Evolutionary conservation across 2,888 invertebrate genomes (phyloP).

Genomic region (Polydrusus tereticollis): DNA sequence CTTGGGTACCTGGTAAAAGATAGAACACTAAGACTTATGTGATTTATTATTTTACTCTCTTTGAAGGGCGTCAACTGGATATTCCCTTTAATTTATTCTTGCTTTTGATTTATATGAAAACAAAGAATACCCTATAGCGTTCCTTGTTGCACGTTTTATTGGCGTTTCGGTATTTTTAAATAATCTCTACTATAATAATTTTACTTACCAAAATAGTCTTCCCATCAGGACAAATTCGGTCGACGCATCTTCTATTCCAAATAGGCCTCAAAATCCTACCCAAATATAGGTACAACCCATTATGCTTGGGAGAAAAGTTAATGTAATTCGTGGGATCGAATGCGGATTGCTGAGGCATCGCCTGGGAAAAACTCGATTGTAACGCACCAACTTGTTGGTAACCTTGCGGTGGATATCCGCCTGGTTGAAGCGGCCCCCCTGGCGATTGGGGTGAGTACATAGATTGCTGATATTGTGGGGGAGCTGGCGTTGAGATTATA

Average conservation of each 20-base stretch:
- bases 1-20: no score
- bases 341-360: conserved; percentile 46
- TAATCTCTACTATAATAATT: conserved; percentile 10
- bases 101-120: no score
- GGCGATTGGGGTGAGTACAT: conserved; percentile 45
- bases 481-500: conserved; percentile 64
- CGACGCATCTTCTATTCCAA: conserved; percentile 86
- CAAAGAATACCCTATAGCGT: no score
- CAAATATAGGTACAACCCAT: conserved; percentile 92
- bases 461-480: conserved; percentile 45
- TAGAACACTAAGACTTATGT: no score
- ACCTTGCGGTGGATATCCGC: conserved; percentile 30
- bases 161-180: no score
- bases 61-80: no score
- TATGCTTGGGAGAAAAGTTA: conserved; percentile 85
- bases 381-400: conserved; percentile 27
- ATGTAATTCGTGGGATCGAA: conserved; percentile 57
- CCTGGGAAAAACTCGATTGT: conserved; percentile 47
- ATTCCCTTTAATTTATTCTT: no score
- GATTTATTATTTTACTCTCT: no score
- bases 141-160: no score
- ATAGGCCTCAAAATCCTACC: conserved; percentile 89
- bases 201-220: conserved; percentile 73
- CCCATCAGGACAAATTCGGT: conserved; percentile 70
- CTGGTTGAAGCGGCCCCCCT: neutral